phyloP scores from a whole-genome alignment of 2,888 invertebrate genomes.

The Drosophila koepferae region DNA sequence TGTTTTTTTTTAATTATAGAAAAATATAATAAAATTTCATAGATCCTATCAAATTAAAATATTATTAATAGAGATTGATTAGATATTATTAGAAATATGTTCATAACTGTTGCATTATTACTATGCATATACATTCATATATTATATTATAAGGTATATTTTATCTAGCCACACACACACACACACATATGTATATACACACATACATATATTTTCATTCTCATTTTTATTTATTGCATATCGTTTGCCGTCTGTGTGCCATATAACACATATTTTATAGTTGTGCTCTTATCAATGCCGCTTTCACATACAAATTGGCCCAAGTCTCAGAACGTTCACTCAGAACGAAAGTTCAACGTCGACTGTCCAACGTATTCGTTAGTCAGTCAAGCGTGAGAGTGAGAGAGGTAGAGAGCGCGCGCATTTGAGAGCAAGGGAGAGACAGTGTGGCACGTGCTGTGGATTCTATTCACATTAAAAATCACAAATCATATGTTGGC shows the following conservation, averaged over 20 bases:
- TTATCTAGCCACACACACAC: neutral
- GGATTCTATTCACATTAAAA: conserved; percentile 1
- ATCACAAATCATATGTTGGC: neutral
- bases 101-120: too few species aligned
- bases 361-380: neutral
- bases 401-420: neutral
- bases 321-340: neutral
- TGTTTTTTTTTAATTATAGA: too few species aligned
- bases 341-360: conserved; percentile 1
- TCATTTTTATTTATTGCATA: neutral
- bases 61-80: too few species aligned
- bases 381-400: neutral
- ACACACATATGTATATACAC: neutral
- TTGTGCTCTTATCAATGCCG: neutral
- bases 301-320: neutral
- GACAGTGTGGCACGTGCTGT: neutral
- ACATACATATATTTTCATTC: too few species aligned
- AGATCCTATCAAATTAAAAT: too few species aligned
- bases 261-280: neutral
- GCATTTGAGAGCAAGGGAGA: conserved; percentile 1
- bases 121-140: too few species aligned
- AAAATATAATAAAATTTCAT: too few species aligned
- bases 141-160: neutral
- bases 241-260: neutral
- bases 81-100: too few species aligned